These are phyloP conservation scores for Tachystola acroxantha DNA, from an alignment of 2,888 invertebrate genomes.

Conservation along the genomic window DNA sequence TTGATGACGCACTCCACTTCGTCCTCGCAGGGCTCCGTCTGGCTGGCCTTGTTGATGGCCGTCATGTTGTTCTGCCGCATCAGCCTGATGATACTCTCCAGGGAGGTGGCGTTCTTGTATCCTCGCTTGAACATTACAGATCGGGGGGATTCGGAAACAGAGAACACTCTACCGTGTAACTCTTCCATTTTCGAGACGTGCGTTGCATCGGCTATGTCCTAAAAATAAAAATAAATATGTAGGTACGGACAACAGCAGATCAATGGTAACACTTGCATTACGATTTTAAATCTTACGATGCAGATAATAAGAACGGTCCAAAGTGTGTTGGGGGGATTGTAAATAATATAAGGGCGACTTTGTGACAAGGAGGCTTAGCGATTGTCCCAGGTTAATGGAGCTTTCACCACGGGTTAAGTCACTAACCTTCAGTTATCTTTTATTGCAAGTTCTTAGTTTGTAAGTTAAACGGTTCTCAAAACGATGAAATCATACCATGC, in stretches of 20 bases:
- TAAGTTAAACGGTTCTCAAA: too few species aligned
- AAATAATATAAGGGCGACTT: too few species aligned
- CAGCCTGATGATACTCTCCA: conserved; percentile 51
- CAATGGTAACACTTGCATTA: too few species aligned
- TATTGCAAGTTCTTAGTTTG: too few species aligned
- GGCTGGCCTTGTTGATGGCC: conserved; percentile 35
- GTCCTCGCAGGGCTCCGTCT: conserved; percentile 31
- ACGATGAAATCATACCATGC: too few species aligned
- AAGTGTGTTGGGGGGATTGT: neutral
- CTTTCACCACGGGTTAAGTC: too few species aligned
- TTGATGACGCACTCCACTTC: conserved; percentile 40
- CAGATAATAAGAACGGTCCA: too few species aligned
- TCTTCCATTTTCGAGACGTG: conserved; percentile 52
- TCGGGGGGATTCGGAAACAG: conserved; percentile 52
- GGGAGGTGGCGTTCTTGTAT: conserved; percentile 55
- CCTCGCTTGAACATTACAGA: conserved; percentile 53
- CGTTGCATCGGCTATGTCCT: conserved; percentile 59
- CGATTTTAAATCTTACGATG: too few species aligned
- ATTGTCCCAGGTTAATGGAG: too few species aligned
- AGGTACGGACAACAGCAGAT: too few species aligned
- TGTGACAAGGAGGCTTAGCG: too few species aligned
- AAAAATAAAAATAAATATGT: conserved; percentile 19
- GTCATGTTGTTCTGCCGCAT: conserved; percentile 65
- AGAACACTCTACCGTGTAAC: conserved; percentile 50
- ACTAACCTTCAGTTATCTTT: too few species aligned